These are phyloP conservation scores for Virgularia gustaviana DNA, from an alignment of 92 coral and sea anemone species.

Conservation along the genomic window DNA sequence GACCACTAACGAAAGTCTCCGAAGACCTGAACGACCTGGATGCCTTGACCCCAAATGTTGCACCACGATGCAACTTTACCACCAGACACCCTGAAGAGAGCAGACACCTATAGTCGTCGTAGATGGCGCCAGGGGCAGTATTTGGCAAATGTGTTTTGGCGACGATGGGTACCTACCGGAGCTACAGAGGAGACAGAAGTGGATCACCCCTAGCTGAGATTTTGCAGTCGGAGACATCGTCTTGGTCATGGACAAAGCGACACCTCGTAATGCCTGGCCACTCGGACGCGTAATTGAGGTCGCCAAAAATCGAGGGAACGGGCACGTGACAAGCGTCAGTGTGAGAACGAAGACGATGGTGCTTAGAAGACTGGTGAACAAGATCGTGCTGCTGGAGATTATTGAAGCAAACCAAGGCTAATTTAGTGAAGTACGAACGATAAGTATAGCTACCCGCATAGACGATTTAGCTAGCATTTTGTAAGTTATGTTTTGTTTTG, in stretches of 20 bases:
- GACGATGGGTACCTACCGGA: conserved; percentile 37
- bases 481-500: no score
- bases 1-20: conserved; percentile 29
- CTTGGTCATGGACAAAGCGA: conserved; percentile 7
- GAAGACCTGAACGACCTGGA: conserved; percentile 28
- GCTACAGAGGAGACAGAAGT: conserved; percentile 30
- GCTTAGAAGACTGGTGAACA: conserved; percentile 2
- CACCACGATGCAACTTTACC: not conserved
- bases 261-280: conserved; percentile 22
- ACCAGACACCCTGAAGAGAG: not conserved
- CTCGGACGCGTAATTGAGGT: conserved; percentile 18
- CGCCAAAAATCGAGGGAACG: conserved; percentile 3
- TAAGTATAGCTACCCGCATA: no score
- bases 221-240: conserved; percentile 26
- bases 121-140: conserved; percentile 26
- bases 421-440: not conserved
- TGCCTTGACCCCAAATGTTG: conserved; percentile 27
- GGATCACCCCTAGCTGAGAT: conserved; percentile 8
- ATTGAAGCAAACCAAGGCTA: not conserved
- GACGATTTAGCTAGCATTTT: no score
- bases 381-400: conserved; percentile 22
- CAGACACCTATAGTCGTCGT: not conserved
- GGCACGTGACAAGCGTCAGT: conserved; percentile 17
- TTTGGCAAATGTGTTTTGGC: conserved; percentile 8
- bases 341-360: conserved; percentile 10